Base-by-base conservation (phyloP, 1,140 invertebrate genomes). In the Drosophila biarmipes region DNA sequence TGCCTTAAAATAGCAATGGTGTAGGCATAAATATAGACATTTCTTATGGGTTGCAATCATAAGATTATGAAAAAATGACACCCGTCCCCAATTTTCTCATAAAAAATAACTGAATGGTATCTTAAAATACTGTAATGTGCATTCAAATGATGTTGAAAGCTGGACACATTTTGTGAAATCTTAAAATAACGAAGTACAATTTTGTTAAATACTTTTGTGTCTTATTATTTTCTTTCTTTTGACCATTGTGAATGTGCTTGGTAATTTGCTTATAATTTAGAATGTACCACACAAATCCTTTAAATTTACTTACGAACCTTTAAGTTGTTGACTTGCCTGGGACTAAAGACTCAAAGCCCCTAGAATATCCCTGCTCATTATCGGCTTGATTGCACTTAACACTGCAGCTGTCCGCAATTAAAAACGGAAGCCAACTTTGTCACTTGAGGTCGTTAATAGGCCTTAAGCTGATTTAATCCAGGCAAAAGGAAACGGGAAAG, bases 391-490 rank as follows among this genome's bases (percentile, higher is more conserved):
- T 68, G 63, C 66, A 69, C 34, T 45, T 38, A 68, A 37, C 66
- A 45, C 24, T 68, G 66, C 66, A 69, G 48, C 63, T 69, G 66
- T 55, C 49, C 40, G 64, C 49, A 69, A 69, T 69, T 69, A 55
- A 69, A 69, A 69, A 27, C 34, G 55, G 62, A 69, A 31, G 29
- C 34, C 49, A 31, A 68, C 49, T 69, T 69, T 69, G 49, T 56
- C 66, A 55, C 63, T 48, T 69, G 31, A 48, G 51, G 42, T 35
- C 40, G 63, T 55, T 69, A 69, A 69, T 69, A 69, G 66, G 51
- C 49, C 49, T n/a, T 69, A 56, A 69, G 49, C 66, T 24, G 49
- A n/a, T 35, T 46, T 69, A 69, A 69, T 69, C 66, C 51, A 46
- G 66, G n/a, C 63, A 31, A 69, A 56, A 46, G 49, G 24, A 56